A percentile compares a stretch with the other conserved stretches of the same genome.
Conservation (phyloP, 35 echinoderm and acorn worm genomes). For the Ophioderma brevispina region DNA sequence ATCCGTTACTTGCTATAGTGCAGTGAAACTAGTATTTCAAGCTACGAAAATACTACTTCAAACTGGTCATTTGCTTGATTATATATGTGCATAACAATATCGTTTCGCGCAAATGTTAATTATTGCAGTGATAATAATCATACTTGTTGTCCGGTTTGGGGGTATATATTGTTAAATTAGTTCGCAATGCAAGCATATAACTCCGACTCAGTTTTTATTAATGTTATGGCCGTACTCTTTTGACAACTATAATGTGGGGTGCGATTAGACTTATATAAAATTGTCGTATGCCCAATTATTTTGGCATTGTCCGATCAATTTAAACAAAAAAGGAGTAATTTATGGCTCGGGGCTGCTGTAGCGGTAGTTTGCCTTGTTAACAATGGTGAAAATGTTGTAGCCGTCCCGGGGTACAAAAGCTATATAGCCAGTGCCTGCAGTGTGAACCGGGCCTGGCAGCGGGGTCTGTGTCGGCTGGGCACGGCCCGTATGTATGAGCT, state of each 20-base stretch:
- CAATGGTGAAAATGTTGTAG: conserved; percentile 3
- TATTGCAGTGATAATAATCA: too few species aligned
- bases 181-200: neutral
- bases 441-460: neutral
- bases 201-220: neutral
- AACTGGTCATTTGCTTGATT: too few species aligned
- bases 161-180: too few species aligned
- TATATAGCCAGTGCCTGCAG: neutral
- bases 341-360: neutral
- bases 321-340: conserved; percentile 4
- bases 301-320: neutral
- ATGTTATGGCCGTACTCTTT: neutral
- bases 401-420: neutral
- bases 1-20: too few species aligned
- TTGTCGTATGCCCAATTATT: conserved; percentile 1
- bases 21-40: too few species aligned
- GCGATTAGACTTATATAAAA: neutral
- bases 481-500: neutral
- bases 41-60: too few species aligned
- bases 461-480: neutral
- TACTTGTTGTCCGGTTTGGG: too few species aligned
- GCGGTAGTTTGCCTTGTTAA: neutral
- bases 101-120: too few species aligned
- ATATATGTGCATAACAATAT: too few species aligned
- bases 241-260: neutral